phyloP scores from a whole-genome alignment of 2,797 vertebrate genomes.

The Danio aesculapii region DNA sequence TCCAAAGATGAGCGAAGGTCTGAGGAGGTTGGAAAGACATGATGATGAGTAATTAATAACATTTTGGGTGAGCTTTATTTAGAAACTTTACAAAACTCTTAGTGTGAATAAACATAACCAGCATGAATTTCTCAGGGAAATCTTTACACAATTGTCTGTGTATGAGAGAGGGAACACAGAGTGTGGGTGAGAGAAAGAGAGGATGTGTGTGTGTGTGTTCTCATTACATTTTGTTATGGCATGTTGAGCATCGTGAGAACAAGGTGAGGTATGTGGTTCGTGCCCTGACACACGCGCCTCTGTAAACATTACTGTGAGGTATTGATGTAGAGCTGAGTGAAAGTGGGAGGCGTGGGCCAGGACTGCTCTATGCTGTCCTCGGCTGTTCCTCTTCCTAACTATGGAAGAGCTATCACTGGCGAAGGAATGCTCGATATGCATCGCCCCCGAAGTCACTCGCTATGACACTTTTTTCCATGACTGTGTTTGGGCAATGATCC shows the following conservation, averaged over 20 bases:
- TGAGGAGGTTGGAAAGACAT: too few species aligned
- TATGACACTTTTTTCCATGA: conserved; percentile 69
- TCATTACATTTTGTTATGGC: conserved; percentile 33
- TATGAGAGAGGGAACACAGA: background rate
- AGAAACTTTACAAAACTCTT: background rate
- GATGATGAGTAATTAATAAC: too few species aligned
- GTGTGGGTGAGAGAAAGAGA: conserved; percentile 11
- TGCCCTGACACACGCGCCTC: conserved; percentile 12
- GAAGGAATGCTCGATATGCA: conserved; percentile 71
- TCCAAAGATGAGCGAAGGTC: too few species aligned
- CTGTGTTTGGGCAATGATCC: conserved; percentile 73
- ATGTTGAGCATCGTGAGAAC: conserved; percentile 35
- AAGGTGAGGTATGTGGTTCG: conserved; percentile 34
- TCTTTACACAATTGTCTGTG: background rate
- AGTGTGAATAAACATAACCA: conserved; percentile 15
- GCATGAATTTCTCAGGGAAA: conserved; percentile 3
- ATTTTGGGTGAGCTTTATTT: too few species aligned
- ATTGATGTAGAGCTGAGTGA: conserved; percentile 41
- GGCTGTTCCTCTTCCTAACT: conserved; percentile 65
- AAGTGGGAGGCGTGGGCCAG: background rate
- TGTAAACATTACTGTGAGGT: conserved; percentile 50
- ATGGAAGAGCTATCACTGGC: conserved; percentile 35
- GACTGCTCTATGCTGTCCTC: conserved; percentile 31
- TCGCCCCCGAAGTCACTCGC: conserved; percentile 63
- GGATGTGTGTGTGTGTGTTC: conserved; percentile 2